Percentiles rank a stretch among this genome's conserved stretches.
These are phyloP conservation scores for Stenopsyche tienmushanensis DNA, from an alignment of 1,140 invertebrate genomes.

Conservation along the genomic window DNA sequence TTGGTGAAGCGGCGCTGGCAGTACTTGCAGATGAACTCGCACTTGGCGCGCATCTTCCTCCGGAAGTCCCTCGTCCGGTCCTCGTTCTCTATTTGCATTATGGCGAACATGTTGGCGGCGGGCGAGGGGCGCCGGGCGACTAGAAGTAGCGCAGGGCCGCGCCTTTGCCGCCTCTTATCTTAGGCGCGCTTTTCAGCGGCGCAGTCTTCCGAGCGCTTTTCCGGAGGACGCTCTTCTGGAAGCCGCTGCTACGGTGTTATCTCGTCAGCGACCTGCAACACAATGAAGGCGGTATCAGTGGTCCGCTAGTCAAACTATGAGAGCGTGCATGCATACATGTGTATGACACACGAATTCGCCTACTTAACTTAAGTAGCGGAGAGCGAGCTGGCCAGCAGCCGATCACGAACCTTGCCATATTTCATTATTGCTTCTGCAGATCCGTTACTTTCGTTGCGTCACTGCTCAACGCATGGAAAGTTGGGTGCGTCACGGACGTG, in stretches of 20 bases:
- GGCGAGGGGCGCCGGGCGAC: constrained; percentile 20
- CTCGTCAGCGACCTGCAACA: constrained; percentile 40
- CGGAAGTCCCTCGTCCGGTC: constrained; percentile 87
- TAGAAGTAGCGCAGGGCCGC: too few species aligned
- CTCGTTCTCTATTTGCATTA: constrained; percentile 87
- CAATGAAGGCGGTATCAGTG: constrained; percentile 37
- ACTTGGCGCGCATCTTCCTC: constrained; percentile 90
- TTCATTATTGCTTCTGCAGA: not conserved
- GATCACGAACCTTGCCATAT: not conserved
- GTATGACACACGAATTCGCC: constrained; percentile 8
- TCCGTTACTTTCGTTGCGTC: not conserved
- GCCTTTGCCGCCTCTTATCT: constrained; percentile 13
- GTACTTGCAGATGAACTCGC: constrained; percentile 98
- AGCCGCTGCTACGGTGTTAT: constrained; percentile 26
- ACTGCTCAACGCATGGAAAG: not conserved
- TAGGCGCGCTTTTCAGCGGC: not conserved
- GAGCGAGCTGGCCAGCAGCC: not conserved
- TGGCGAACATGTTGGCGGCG: constrained; percentile 75
- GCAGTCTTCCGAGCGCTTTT: constrained; percentile 9
- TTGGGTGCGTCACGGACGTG: too few species aligned
- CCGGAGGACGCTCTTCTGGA: not conserved
- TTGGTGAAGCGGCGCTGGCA: constrained; percentile 98
- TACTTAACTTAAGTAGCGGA: constrained; percentile 1
- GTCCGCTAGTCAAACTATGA: not conserved
- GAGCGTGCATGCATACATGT: not conserved